Percentiles rank a stretch among this genome's conserved stretches.
phyloP scores from a whole-genome alignment of 2,113 vertebrate genomes.

The Paratilapia polleni region DNA sequence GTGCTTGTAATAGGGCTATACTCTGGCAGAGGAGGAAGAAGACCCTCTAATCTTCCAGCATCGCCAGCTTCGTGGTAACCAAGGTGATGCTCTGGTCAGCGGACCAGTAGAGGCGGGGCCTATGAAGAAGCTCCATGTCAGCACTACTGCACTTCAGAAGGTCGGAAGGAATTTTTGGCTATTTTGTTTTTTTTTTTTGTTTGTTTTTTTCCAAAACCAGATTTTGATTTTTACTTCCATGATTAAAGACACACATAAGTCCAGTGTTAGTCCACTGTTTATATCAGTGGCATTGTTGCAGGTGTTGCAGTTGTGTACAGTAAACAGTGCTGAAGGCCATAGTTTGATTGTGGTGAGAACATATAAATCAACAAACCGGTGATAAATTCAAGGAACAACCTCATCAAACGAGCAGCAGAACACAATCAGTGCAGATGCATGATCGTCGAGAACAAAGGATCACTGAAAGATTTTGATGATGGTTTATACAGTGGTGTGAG shows the following conservation, averaged over 20 bases:
- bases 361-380: constrained; percentile 6
- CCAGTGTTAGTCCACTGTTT: constrained; percentile 24
- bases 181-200: neutral
- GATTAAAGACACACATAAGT: neutral
- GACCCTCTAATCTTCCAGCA: constrained; percentile 96
- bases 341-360: constrained; percentile 19
- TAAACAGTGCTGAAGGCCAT: constrained; percentile 22
- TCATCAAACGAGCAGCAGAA: neutral
- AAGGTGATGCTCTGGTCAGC: constrained; percentile 88
- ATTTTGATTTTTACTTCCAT: neutral
- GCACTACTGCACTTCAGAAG: constrained; percentile 98
- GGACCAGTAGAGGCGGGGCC: constrained; percentile 94
- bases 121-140: constrained; percentile 98
- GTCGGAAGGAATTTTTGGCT: constrained; percentile 63
- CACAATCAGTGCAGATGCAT: constrained; percentile 10
- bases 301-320: constrained; percentile 2
- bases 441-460: neutral
- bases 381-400: constrained; percentile 4
- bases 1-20: constrained; percentile 87
- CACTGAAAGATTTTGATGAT: neutral
- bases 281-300: neutral
- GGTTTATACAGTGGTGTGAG: neutral
- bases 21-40: constrained; percentile 96
- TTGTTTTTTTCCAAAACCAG: too few relatives aligned
- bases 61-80: constrained; percentile 87